Evolutionary conservation across 2,888 invertebrate species (phyloP).

Genomic region (Anthophora plumipes): DNA sequence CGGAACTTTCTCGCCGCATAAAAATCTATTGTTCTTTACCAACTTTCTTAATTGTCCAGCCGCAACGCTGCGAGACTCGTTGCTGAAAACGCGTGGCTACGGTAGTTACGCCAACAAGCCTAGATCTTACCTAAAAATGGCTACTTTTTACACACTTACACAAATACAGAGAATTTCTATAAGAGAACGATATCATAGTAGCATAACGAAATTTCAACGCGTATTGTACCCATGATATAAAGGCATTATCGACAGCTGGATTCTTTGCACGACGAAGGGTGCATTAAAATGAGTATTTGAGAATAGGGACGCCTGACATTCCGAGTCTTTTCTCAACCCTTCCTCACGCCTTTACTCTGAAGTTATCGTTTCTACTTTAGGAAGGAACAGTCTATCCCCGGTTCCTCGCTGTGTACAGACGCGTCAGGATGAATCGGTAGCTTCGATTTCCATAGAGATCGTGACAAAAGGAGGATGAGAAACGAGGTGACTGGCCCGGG

Average conservation of each 20-base stretch:
- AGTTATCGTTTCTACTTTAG: conserved; percentile 23
- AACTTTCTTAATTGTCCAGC: conserved; percentile 48
- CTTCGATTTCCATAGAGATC: conserved; percentile 53
- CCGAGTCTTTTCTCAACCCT: conserved; percentile 17
- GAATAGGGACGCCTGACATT: neutral
- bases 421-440: conserved; percentile 16
- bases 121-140: neutral
- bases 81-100: neutral
- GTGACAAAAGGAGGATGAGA: conserved; percentile 39
- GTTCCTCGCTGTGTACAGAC: neutral
- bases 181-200: neutral
- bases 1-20: conserved; percentile 39
- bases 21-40: conserved; percentile 57
- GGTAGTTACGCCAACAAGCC: no score
- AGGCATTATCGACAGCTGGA: conserved; percentile 11
- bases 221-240: conserved; percentile 4
- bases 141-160: neutral
- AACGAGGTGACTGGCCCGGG: conserved; percentile 35
- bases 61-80: neutral
- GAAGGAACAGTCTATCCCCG: conserved; percentile 18
- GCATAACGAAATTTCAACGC: neutral
- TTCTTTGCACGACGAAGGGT: conserved; percentile 1
- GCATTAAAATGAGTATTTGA: conserved; percentile 32
- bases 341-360: neutral
- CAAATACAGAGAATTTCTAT: neutral